A percentile compares a stretch with the other conserved stretches of the same genome.
These are phyloP conservation scores for Rhimphoctona megacephalus DNA, from an alignment of 2,888 invertebrate species.

Conservation along the genomic window DNA sequence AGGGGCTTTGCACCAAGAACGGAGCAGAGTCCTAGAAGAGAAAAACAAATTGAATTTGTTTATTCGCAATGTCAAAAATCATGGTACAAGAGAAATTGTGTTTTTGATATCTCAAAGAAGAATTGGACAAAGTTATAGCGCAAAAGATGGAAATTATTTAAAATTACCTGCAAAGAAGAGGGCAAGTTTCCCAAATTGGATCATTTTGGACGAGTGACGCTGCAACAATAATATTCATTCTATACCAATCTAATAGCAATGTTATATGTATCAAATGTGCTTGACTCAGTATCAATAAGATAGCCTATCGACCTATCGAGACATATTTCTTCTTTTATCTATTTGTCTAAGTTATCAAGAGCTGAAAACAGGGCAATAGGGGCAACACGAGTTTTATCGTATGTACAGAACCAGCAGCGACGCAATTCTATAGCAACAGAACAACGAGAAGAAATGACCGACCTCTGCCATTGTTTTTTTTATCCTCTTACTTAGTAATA, in stretches of 20 bases:
- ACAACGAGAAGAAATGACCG: neutral
- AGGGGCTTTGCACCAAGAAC: constrained; percentile 38
- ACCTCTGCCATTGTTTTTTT: constrained; percentile 1
- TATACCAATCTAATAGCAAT: neutral
- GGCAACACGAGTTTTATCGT: neutral
- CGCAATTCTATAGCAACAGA: too few species aligned
- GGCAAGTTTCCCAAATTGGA: constrained; percentile 36
- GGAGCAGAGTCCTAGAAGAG: constrained; percentile 65
- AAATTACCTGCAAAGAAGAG: constrained; percentile 49
- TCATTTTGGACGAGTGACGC: constrained; percentile 31
- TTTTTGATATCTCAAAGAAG: too few species aligned
- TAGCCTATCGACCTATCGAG: constrained; percentile 16
- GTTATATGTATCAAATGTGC: neutral
- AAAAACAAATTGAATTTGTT: constrained; percentile 25
- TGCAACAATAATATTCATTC: constrained; percentile 39
- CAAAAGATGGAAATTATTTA: neutral
- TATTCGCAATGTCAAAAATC: neutral
- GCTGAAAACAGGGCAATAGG: neutral
- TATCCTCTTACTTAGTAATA: neutral
- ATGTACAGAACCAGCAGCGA: neutral
- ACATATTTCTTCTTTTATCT: neutral
- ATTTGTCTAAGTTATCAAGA: neutral
- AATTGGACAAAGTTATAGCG: too few species aligned
- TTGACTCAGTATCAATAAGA: neutral
- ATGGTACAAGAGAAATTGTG: neutral